These are phyloP conservation scores for Myotis daubentonii DNA, from an alignment of 2,797 vertebrate genomes.

Conservation along the genomic window DNA sequence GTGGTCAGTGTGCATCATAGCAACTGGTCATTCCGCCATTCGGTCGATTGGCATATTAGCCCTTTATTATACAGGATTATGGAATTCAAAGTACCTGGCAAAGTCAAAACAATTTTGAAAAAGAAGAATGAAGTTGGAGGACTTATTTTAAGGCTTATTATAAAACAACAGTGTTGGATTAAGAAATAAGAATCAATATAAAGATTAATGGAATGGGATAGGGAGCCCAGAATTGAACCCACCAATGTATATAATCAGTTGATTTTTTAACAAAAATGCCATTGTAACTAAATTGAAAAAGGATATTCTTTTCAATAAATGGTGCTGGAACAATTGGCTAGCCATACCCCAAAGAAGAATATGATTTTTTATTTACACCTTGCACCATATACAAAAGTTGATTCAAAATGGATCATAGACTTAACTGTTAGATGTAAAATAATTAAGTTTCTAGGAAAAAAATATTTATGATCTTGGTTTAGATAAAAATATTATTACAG, in stretches of 20 bases:
- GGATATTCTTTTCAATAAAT: not conserved
- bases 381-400: not conserved
- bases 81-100: not conserved
- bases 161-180: not conserved
- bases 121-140: not conserved
- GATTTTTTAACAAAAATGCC: constrained; percentile 1
- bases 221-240: not conserved
- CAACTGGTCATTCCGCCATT: no score
- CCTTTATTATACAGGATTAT: not conserved
- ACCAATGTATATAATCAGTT: not conserved
- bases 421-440: not conserved
- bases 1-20: no score
- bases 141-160: not conserved
- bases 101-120: not conserved
- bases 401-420: not conserved
- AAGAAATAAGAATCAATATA: not conserved
- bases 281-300: not conserved
- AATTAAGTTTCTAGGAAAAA: not conserved
- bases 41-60: no score
- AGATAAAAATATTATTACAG: not conserved
- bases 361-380: not conserved
- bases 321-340: not conserved
- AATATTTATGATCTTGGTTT: not conserved
- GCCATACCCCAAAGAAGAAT: not conserved
- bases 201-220: not conserved